Evolutionary conservation across 2,113 vertebrate genomes (phyloP).

Genomic region (Sinocyclocheilus anophthalmus): DNA sequence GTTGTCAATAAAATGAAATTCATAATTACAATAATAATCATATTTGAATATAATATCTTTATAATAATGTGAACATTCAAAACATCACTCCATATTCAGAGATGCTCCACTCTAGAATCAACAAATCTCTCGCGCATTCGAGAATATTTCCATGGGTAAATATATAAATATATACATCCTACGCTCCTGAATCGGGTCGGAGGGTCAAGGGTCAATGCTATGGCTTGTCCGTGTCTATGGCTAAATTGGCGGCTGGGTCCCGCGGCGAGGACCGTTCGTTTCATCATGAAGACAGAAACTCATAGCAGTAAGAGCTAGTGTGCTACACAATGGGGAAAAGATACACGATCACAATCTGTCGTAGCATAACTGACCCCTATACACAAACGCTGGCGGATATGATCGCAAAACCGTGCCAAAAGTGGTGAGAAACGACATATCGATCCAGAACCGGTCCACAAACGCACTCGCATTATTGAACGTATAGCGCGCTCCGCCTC

Average conservation of each 20-base stretch:
- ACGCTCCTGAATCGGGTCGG: conserved; percentile 49
- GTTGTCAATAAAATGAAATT: conserved; percentile 56
- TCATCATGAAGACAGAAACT: conserved; percentile 45
- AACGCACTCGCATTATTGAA: too few species aligned
- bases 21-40: conserved; percentile 58
- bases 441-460: background rate
- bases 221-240: conserved; percentile 62
- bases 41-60: conserved; percentile 58
- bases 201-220: conserved; percentile 50
- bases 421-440: background rate
- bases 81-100: conserved; percentile 56
- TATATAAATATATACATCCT: conserved; percentile 47
- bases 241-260: conserved; percentile 53
- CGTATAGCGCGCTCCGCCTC: too few species aligned
- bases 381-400: conserved; percentile 40
- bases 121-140: conserved; percentile 20
- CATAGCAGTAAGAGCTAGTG: conserved; percentile 42
- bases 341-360: conserved; percentile 49
- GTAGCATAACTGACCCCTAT: conserved; percentile 40
- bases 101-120: conserved; percentile 48
- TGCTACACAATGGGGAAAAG: conserved; percentile 51
- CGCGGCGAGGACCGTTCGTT: conserved; percentile 16
- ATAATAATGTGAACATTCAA: conserved; percentile 61
- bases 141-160: conserved; percentile 42
- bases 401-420: conserved; percentile 17